phyloP scores from a whole-genome alignment of 2,797 vertebrate species.

The Picus viridis region DNA sequence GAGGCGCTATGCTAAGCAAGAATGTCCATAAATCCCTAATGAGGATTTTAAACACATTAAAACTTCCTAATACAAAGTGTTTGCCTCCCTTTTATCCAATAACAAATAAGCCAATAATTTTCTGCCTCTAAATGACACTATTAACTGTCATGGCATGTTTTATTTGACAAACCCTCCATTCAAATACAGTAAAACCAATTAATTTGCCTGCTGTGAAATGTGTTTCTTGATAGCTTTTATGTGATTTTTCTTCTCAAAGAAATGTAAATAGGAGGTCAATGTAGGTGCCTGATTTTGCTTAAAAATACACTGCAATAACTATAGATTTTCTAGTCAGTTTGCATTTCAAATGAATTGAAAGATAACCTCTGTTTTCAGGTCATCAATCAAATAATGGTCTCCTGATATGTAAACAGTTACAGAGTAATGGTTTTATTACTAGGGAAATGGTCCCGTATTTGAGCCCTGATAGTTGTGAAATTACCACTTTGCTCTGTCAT shows the following conservation, averaged over 20 bases:
- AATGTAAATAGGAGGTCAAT: conserved; percentile 79
- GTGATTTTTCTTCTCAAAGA: conserved; percentile 75
- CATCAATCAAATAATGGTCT: conserved; percentile 73
- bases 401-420: conserved; percentile 74
- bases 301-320: conserved; percentile 70
- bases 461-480: conserved; percentile 66
- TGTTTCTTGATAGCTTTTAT: conserved; percentile 79
- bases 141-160: conserved; percentile 82
- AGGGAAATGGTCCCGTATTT: conserved; percentile 55
- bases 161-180: conserved; percentile 82
- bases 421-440: conserved; percentile 75
- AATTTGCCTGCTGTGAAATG: conserved; percentile 82
- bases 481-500: conserved; percentile 39
- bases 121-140: conserved; percentile 83
- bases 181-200: conserved; percentile 84
- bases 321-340: conserved; percentile 75
- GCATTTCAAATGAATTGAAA: conserved; percentile 78
- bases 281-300: conserved; percentile 74
- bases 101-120: conserved; percentile 86
- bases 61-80: conserved; percentile 84
- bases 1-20: conserved; percentile 80
- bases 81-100: conserved; percentile 83
- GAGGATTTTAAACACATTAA: conserved; percentile 86
- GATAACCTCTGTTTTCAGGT: conserved; percentile 74
- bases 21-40: conserved; percentile 84